Percentiles rank a stretch among this genome's conserved stretches.
These are phyloP conservation scores for Ceyx melanurus DNA, from an alignment of 2,113 vertebrate species.

Conservation along the genomic window DNA sequence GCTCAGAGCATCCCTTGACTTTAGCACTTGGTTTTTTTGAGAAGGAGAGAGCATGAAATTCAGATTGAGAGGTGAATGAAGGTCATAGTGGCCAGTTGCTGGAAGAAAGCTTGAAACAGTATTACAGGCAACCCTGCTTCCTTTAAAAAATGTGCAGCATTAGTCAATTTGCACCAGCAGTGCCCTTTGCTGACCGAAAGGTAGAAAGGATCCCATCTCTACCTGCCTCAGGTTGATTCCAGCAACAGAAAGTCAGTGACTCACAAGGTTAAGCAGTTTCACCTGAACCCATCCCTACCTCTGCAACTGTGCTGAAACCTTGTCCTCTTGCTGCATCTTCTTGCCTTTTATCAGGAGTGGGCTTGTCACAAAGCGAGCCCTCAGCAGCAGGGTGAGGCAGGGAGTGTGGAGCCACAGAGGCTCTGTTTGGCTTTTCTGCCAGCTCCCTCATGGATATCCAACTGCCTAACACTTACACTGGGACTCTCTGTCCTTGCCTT, in stretches of 20 bases:
- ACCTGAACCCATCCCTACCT: not conserved
- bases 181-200: not conserved
- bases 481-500: not conserved
- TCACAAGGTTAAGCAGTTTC: not conserved
- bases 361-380: not conserved
- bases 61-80: not conserved
- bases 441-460: not conserved
- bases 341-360: not conserved
- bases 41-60: not conserved
- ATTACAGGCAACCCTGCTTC: not conserved
- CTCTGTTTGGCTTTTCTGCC: not conserved
- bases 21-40: not conserved
- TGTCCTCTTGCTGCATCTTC: not conserved
- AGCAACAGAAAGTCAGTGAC: not conserved
- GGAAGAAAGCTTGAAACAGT: not conserved
- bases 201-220: not conserved
- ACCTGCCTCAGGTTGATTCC: not conserved
- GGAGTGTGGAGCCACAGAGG: not conserved
- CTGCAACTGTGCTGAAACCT: fast-evolving
- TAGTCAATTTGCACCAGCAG: not conserved
- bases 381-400: not conserved
- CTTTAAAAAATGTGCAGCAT: not conserved
- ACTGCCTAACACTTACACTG: not conserved
- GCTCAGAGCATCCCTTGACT: not conserved
- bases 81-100: not conserved